A percentile compares a stretch with the other conserved stretches of the same genome.
Conservation (phyloP, 2,797 vertebrate genomes). For the Gymnothorax javanicus region DNA sequence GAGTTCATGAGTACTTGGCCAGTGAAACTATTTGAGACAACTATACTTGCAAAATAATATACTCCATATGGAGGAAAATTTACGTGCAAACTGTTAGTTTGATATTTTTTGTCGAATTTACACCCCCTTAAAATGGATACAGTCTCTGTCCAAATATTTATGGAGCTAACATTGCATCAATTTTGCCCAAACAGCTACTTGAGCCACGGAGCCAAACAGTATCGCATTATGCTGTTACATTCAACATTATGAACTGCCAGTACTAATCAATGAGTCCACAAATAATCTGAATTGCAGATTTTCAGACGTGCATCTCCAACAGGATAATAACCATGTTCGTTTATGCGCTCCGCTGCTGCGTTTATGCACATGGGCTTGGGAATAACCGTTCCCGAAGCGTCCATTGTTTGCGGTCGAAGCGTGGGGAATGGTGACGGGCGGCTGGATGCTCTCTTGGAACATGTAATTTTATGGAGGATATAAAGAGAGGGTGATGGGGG, state of each 20-base stretch:
- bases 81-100: too few species aligned
- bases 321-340: neutral
- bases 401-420: neutral
- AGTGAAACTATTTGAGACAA: too few species aligned
- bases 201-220: neutral
- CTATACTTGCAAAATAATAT: too few species aligned
- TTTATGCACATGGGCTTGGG: neutral
- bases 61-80: too few species aligned
- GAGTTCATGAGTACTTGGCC: too few species aligned
- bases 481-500: neutral
- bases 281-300: slow-evolving; percentile 4
- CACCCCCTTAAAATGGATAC: too few species aligned
- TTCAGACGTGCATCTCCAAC: neutral
- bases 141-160: too few species aligned
- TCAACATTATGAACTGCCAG: neutral
- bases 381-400: neutral
- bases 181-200: neutral
- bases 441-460: neutral
- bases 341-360: neutral
- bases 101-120: too few species aligned
- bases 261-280: neutral
- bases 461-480: neutral
- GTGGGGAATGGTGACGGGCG: neutral
- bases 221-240: neutral
- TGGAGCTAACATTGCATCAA: neutral